A percentile compares a stretch with the other conserved stretches of the same genome.
Evolutionary conservation across 2,797 vertebrate species (phyloP).

Genomic region (Sebastes alutus): DNA sequence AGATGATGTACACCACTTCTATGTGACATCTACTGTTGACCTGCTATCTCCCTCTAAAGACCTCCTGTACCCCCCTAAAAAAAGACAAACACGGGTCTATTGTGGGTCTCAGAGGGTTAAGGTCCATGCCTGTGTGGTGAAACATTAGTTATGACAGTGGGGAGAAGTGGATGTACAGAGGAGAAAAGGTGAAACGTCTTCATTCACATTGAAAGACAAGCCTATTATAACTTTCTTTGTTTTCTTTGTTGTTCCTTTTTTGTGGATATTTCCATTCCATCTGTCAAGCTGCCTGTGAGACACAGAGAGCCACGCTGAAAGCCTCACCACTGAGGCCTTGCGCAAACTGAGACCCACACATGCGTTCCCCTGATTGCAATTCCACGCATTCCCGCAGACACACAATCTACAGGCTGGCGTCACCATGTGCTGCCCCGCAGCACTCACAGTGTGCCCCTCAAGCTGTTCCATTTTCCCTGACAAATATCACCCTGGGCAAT

Average conservation of each 20-base stretch:
- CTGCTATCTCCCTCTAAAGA: too few species aligned
- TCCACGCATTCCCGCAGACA: conserved; percentile 18
- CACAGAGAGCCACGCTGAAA: conserved; percentile 16
- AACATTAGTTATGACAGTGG: neutral
- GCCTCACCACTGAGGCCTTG: neutral
- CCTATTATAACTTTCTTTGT: neutral
- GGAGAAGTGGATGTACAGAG: neutral
- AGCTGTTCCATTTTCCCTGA: conserved; percentile 56
- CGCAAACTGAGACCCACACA: conserved; percentile 11
- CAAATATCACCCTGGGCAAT: conserved; percentile 46
- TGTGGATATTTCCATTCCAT: conserved; percentile 34
- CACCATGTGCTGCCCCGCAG: neutral
- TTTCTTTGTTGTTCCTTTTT: conserved; percentile 1
- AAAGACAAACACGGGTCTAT: too few species aligned
- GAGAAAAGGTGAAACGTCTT: neutral
- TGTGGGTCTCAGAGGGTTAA: neutral
- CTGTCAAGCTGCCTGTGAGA: conserved; percentile 36
- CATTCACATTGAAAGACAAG: neutral
- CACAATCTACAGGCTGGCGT: conserved; percentile 19
- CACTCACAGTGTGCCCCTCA: conserved; percentile 35
- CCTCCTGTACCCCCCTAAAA: too few species aligned
- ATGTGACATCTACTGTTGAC: too few species aligned
- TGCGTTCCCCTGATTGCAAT: conserved; percentile 25
- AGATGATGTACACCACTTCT: too few species aligned
- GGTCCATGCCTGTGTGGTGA: neutral